Evolutionary conservation across 2,888 invertebrate species (phyloP), one percentile per base, ranked within the genome.

Genomic region (Graphium colonna): DNA sequence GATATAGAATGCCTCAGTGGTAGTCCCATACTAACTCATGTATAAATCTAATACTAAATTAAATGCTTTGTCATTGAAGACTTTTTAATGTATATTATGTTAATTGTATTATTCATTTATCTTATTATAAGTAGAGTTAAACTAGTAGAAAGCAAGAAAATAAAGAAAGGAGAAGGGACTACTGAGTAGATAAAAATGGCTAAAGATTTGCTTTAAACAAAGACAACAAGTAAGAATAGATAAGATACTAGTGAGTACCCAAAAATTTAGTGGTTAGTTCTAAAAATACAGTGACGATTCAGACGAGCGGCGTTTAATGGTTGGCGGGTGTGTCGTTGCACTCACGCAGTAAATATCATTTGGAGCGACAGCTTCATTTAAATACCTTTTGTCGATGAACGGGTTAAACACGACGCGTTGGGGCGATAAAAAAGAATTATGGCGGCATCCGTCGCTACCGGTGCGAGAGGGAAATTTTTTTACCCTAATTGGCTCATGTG

Each of bases 301-400:
- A 76, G 68, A 68, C 69, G 73, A 67, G 65, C 68, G 71, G 67
- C 69, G 72, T 73, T 73, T 75, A 78, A 80, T 72, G 75, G 72
- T 67, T 61, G 70, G 64, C 56, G 58, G 71, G 82, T 76, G 82
- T 81, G 78, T 77, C 73, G 68, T 68, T 73, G 71, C 71, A 69
- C 65, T 51, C 50, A 60, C 69, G 81, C 87, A 84, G 80, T 88
- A 86, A 88, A 89, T 88, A 87, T 87, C 63, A 77, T 71, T 75
- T 73, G 71, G 73, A 61, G 17, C 72, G 89, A 88, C 89, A 89
- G 87, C 79, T 89, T 87, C 74, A 89, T 89, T 89, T 88, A 88
- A 89, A 89, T 89, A 85, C 86, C 89, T 89, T 89, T 89, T 89
- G 89, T 88, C 89, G 86, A 85, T 83, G 83, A 85, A 87, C 84